These are phyloP conservation scores for Eupithecia centaureata DNA, from an alignment of 2,888 invertebrate genomes.

Conservation along the genomic window DNA sequence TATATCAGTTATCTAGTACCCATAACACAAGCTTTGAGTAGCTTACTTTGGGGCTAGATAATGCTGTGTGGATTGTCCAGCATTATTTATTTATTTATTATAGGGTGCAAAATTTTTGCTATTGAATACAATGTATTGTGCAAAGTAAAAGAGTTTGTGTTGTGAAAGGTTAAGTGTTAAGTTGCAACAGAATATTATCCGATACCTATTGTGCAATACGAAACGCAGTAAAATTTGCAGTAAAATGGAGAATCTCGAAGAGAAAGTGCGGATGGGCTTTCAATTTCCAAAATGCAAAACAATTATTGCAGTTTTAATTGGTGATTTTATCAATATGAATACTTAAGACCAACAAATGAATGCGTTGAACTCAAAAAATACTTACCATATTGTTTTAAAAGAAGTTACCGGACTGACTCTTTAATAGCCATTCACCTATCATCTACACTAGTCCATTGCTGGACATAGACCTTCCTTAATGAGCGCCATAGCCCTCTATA, in stretches of 20 bases:
- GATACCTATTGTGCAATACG: neutral
- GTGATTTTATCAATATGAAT: neutral
- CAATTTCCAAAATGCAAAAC: slow-evolving; percentile 32
- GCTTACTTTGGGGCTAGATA: too few relatives aligned
- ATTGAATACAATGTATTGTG: neutral
- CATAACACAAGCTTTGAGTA: too few relatives aligned
- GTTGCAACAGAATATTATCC: slow-evolving; percentile 5
- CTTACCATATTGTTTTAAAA: neutral
- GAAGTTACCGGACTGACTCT: too few relatives aligned
- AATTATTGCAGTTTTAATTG: slow-evolving; percentile 7
- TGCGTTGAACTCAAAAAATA: neutral
- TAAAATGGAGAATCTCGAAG: slow-evolving; percentile 32
- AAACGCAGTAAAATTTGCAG: slow-evolving; percentile 16
- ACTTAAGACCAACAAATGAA: neutral
- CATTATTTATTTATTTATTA: too few relatives aligned
- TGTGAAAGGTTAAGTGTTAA: neutral
- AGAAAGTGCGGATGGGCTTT: slow-evolving; percentile 29
- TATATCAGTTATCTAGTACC: too few relatives aligned
- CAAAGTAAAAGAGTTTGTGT: neutral
- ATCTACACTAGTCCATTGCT: too few relatives aligned
- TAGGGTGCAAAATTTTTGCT: neutral
- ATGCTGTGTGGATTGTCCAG: too few relatives aligned
- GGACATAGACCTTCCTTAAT: too few relatives aligned
- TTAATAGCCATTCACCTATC: too few relatives aligned
- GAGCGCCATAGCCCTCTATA: too few relatives aligned